Base-by-base conservation (phyloP, 2,888 invertebrate genomes). In the Tortricodes alternella region DNA sequence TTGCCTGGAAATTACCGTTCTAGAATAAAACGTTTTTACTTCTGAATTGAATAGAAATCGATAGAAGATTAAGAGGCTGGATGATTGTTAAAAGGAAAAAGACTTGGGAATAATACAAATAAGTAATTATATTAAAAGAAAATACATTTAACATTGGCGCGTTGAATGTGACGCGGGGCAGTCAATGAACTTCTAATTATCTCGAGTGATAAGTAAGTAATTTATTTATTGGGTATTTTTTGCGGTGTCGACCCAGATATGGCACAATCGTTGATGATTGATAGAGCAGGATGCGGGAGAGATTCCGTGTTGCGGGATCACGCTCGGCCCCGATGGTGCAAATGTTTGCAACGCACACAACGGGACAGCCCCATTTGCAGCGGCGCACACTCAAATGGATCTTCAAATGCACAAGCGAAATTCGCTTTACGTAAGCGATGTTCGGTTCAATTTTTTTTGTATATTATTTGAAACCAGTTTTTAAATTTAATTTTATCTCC, bases 151-250 rank as follows among this genome's bases (percentile, higher is more conserved):
- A 50, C 51, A 50, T 48, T 53, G 49, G 49, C 35, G 29, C 35
- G 58, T 44, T 39, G 46, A 59, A 59, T 55, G 65, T 71, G 67
- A 74, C 71, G 68, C 64, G 53, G 46, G 51, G 58, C 58, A 70
- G 78, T 78, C 74, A 73, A 69, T 69, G 76, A 62, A 74, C 77
- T 74, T 67, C 62, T 62, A 74, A 77, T 76, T 73, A 75, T 72
- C 71, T 69, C 64, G 67, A 73, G 67, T 68, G 67, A 66, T 56
- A 62, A 67, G 67, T 70, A 71, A 70, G 72, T 71, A 65, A 68
- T 69, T 67, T 67, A 70, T 67, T 73, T 69, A 69, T 65, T 68
- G 61, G 63, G 53, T 64, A 63, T 70, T 72, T 60, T 75, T 72
- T 72, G 68, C 68, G 59, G 60, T 58, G 53, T 49, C 69, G 71